Evolutionary conservation across 1,140 invertebrate species (phyloP).

Genomic region (Apis florea): DNA sequence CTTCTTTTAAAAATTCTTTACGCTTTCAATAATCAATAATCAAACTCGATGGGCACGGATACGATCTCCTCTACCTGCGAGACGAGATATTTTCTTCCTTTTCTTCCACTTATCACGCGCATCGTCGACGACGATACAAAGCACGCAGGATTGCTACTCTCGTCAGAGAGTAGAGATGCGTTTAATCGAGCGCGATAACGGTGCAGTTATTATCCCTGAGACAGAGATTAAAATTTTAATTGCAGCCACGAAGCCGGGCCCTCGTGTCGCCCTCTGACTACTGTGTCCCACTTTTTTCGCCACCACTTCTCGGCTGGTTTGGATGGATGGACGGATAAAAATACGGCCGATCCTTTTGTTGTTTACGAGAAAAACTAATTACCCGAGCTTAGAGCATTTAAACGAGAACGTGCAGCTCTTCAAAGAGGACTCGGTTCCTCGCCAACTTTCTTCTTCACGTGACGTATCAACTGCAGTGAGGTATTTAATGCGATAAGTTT

Average conservation of each 20-base stretch:
- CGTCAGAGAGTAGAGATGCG: not conserved
- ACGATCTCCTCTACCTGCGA: too few relatives aligned
- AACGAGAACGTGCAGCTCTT: not conserved
- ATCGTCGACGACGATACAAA: too few relatives aligned
- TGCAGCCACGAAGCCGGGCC: not conserved
- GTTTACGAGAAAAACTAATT: conserved; percentile 4
- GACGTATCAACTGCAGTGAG: not conserved
- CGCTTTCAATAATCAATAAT: too few relatives aligned
- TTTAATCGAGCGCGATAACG: conserved; percentile 1
- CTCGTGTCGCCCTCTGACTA: not conserved
- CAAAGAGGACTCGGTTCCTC: not conserved
- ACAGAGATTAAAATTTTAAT: conserved; percentile 20
- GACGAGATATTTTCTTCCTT: too few relatives aligned
- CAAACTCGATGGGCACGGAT: too few relatives aligned
- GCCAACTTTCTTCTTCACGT: not conserved
- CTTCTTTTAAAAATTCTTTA: too few relatives aligned
- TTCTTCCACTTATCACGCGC: too few relatives aligned
- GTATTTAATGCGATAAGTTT: not conserved
- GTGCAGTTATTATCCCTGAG: conserved; percentile 9
- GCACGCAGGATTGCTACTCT: not conserved
- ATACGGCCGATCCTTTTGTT: conserved; percentile 14
- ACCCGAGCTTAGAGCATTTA: not conserved
- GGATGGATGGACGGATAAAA: conserved; percentile 10
- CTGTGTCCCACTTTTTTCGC: not conserved
- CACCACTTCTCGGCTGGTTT: not conserved